phyloP scores from a whole-genome alignment of 2,888 invertebrate species.

The Ditylenchus weischeri region DNA sequence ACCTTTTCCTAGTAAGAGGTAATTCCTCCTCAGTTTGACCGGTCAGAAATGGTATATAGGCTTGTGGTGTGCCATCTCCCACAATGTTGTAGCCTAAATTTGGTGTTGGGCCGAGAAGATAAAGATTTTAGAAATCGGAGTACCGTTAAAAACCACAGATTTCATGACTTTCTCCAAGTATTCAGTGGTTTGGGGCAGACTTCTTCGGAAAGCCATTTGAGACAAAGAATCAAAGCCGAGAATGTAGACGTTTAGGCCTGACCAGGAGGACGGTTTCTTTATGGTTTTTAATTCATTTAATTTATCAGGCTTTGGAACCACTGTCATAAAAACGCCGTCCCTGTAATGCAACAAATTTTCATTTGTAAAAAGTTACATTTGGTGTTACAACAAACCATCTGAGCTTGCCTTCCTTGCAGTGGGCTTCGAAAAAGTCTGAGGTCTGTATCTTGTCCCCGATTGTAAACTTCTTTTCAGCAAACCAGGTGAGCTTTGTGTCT shows the following conservation, averaged over 20 bases:
- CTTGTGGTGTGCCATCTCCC: conserved; percentile 51
- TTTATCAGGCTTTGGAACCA: conserved; percentile 23
- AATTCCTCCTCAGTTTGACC: conserved; percentile 59
- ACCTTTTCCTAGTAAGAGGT: conserved; percentile 56
- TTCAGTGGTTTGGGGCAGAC: conserved; percentile 73
- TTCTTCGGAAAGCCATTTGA: conserved; percentile 75
- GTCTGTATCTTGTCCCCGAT: conserved; percentile 31
- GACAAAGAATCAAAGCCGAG: conserved; percentile 84
- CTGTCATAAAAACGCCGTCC: conserved; percentile 31
- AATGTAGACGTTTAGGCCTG: conserved; percentile 40
- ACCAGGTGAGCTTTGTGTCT: conserved; percentile 30
- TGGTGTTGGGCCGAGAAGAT: neutral
- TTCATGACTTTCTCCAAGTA: conserved; percentile 63
- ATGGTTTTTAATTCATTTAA: conserved; percentile 18
- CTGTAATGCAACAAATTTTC: conserved; percentile 13
- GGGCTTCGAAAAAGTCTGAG: conserved; percentile 29
- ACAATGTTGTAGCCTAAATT: conserved; percentile 58
- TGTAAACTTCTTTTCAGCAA: conserved; percentile 15
- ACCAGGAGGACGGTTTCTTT: conserved; percentile 30
- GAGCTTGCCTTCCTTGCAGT: conserved; percentile 19
- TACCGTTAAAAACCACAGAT: conserved; percentile 49
- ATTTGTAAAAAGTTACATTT: neutral
- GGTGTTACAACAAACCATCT: neutral
- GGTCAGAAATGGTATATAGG: conserved; percentile 60
- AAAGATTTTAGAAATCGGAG: neutral